These are phyloP conservation scores for Bombus sibiricus DNA, from an alignment of 1,140 invertebrate genomes.

Conservation along the genomic window DNA sequence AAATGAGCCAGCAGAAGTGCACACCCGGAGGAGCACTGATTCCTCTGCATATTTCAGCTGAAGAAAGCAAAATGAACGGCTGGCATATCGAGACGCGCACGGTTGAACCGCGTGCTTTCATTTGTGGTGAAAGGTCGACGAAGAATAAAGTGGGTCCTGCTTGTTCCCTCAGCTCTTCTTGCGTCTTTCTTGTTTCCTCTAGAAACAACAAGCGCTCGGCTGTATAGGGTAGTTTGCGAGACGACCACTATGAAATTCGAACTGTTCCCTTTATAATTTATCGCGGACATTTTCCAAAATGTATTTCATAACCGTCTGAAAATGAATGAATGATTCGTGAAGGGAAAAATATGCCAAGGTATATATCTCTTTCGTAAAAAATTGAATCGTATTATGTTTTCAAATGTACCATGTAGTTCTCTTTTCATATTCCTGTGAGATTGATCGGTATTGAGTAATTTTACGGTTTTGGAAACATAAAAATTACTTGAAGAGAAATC, in stretches of 20 bases:
- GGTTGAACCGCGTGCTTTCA: slow-evolving; percentile 41
- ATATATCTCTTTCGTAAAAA: not conserved
- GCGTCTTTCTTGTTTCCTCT: not conserved
- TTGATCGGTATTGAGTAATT: not conserved
- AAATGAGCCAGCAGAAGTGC: slow-evolving; percentile 22
- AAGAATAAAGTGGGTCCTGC: slow-evolving; percentile 45
- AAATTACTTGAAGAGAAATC: not conserved
- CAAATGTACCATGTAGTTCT: no score
- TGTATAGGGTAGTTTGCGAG: not conserved
- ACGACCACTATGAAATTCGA: not conserved
- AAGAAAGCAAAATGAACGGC: slow-evolving; percentile 48
- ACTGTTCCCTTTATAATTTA: not conserved
- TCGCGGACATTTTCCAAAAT: no score
- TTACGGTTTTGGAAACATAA: not conserved
- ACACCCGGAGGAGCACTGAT: slow-evolving; percentile 30
- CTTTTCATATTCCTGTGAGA: not conserved
- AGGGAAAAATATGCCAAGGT: not conserved
- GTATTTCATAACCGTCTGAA: no score
- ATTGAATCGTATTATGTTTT: not conserved
- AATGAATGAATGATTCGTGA: no score
- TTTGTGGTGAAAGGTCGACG: slow-evolving; percentile 54
- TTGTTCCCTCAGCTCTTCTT: not conserved
- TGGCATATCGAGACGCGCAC: not conserved
- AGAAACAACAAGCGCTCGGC: slow-evolving; percentile 18
- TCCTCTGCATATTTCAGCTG: slow-evolving; percentile 11